Percentiles rank a stretch among this genome's conserved stretches.
Conservation (phyloP, 2,113 vertebrate genomes). For the Lathamus discolor region DNA sequence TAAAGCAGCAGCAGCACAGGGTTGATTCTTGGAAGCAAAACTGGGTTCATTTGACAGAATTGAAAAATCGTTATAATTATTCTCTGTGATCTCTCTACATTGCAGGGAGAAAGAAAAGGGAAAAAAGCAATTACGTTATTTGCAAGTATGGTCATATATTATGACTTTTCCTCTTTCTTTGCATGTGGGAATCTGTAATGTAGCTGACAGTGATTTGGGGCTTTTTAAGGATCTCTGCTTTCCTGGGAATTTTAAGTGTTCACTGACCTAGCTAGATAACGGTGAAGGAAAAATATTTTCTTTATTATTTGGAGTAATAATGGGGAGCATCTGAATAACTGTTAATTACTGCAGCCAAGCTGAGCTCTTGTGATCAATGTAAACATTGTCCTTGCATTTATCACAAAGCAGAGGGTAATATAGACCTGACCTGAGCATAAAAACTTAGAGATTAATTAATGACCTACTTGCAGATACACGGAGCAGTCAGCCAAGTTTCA, state of each 20-base stretch:
- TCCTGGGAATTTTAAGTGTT: slow-evolving; percentile 1
- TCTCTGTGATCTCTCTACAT: slow-evolving; percentile 25
- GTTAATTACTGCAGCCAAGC: slow-evolving; percentile 47
- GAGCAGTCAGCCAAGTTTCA: not conserved
- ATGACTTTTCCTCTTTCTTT: not conserved
- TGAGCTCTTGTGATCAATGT: slow-evolving; percentile 38
- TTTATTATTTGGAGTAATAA: slow-evolving; percentile 46
- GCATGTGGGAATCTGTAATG: not conserved
- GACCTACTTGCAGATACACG: slow-evolving; percentile 26
- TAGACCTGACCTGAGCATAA: not conserved
- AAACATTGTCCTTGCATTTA: slow-evolving; percentile 58
- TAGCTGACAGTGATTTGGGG: not conserved
- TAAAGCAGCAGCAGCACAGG: not conserved
- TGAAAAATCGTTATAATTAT: slow-evolving; percentile 30
- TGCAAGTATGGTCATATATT: not conserved
- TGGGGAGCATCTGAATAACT: slow-evolving; percentile 29
- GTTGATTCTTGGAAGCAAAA: slow-evolving; percentile 26
- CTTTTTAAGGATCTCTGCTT: slow-evolving; percentile 15
- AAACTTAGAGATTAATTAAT: slow-evolving; percentile 46
- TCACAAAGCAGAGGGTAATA: slow-evolving; percentile 4
- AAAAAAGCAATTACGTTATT: slow-evolving; percentile 9
- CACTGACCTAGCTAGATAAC: slow-evolving; percentile 28
- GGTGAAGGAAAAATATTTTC: not conserved
- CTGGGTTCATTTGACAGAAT: slow-evolving; percentile 10
- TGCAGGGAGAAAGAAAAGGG: not conserved